Conservation (phyloP, 2,113 vertebrate species). For the Dromiciops gliroides region DNA sequence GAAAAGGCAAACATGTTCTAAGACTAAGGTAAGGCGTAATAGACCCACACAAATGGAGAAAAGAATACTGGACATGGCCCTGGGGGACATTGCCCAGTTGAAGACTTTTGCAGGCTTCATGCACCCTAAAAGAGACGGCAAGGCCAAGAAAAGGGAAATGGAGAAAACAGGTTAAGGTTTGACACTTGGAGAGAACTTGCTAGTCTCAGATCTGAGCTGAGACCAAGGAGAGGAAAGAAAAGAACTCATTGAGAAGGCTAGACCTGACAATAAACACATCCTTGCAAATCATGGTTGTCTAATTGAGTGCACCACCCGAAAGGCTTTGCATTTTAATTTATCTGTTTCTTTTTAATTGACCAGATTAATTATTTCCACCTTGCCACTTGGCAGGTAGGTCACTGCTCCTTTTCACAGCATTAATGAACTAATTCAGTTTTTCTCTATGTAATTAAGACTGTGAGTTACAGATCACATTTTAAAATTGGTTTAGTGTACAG, state of each 20-base stretch:
- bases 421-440: conserved; percentile 84
- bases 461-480: conserved; percentile 80
- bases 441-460: conserved; percentile 81
- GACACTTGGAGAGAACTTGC: conserved; percentile 52
- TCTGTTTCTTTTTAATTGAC: conserved; percentile 85
- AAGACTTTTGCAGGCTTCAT: neutral
- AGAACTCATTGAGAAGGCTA: conserved; percentile 29
- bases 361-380: conserved; percentile 89
- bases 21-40: conserved; percentile 5
- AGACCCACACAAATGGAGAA: conserved; percentile 27
- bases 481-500: conserved; percentile 70
- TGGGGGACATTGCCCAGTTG: neutral
- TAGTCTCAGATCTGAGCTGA: conserved; percentile 57
- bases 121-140: conserved; percentile 49
- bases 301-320: conserved; percentile 71
- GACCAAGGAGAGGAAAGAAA: conserved; percentile 30
- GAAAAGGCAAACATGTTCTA: conserved; percentile 73
- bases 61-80: neutral
- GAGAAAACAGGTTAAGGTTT: conserved; percentile 48
- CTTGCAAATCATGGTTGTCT: conserved; percentile 65
- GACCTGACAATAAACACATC: conserved; percentile 63
- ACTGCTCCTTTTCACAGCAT: conserved; percentile 82
- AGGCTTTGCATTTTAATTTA: conserved; percentile 83
- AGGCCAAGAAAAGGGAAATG: conserved; percentile 22
- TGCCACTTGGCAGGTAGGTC: conserved; percentile 86